Conservation (phyloP, 2,888 invertebrate genomes). For the Copidosoma aretas region DNA sequence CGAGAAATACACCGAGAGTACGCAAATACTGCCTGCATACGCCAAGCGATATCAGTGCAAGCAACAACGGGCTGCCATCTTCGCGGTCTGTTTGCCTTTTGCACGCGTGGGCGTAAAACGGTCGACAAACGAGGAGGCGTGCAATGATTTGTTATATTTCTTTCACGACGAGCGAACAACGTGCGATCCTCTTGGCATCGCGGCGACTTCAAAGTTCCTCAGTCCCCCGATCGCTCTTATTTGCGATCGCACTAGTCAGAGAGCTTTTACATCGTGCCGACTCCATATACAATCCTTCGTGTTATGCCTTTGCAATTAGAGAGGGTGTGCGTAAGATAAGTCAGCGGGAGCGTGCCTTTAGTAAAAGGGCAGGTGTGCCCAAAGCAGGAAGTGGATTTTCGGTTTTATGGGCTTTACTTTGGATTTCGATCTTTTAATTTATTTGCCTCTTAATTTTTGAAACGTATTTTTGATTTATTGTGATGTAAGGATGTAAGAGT, state of each 20-base stretch:
- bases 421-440: neutral
- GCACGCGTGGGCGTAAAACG: conserved; percentile 12
- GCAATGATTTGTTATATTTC: no score
- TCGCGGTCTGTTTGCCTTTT: conserved; percentile 55
- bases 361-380: neutral
- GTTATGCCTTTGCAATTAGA: no score
- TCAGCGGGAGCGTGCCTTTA: no score
- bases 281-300: no score
- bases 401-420: neutral
- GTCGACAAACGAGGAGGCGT: neutral
- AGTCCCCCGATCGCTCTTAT: no score
- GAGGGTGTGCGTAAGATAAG: no score
- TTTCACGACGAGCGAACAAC: neutral
- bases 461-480: no score
- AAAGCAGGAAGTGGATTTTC: conserved; percentile 9
- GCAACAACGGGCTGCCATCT: conserved; percentile 34
- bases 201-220: conserved; percentile 49
- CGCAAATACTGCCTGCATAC: conserved; percentile 49
- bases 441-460: neutral
- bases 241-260: neutral
- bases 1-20: conserved; percentile 53
- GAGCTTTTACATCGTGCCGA: no score
- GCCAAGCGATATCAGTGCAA: no score
- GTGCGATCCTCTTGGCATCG: conserved; percentile 23
- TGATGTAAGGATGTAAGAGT: no score